These are phyloP conservation scores for Patella ulyssiponensis DNA, from an alignment of 2,888 invertebrate genomes.

Conservation along the genomic window DNA sequence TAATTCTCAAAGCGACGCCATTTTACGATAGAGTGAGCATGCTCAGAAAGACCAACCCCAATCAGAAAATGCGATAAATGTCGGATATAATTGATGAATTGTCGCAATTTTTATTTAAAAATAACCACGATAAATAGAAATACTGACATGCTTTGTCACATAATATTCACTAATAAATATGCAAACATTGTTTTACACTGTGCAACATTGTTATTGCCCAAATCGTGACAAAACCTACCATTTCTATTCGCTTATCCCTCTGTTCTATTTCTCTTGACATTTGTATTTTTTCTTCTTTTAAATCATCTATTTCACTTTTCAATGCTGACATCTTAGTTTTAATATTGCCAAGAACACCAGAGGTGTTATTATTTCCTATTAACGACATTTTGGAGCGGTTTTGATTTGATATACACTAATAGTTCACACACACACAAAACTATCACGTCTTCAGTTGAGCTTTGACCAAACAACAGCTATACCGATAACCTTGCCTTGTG, in stretches of 20 bases:
- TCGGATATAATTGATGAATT: not conserved
- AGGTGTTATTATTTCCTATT: slow-evolving; percentile 3
- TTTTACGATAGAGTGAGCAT: not conserved
- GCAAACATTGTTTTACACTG: not conserved
- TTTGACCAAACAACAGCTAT: slow-evolving; percentile 21
- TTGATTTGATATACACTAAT: not conserved
- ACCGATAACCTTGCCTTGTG: slow-evolving; percentile 22
- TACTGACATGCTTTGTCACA: no score
- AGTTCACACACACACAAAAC: slow-evolving; percentile 78
- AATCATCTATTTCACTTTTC: not conserved
- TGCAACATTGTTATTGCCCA: slow-evolving; percentile 22
- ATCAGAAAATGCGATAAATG: not conserved
- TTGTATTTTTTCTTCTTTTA: not conserved
- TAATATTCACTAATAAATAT: no score
- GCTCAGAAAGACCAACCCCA: slow-evolving; percentile 8
- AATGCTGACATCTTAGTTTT: slow-evolving; percentile 6
- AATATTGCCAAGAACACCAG: slow-evolving; percentile 1
- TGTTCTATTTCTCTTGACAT: not conserved
- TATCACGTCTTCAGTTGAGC: slow-evolving; percentile 82
- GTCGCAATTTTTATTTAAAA: no score
- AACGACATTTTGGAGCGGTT: not conserved
- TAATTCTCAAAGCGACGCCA: slow-evolving; percentile 1
- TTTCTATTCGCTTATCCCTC: slow-evolving; percentile 14
- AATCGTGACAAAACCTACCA: slow-evolving; percentile 35
- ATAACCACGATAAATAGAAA: no score